Evolutionary conservation across 2,797 vertebrate species (phyloP), one percentile per base, ranked within the genome.

Genomic region (Halcyon smyrnensis): DNA sequence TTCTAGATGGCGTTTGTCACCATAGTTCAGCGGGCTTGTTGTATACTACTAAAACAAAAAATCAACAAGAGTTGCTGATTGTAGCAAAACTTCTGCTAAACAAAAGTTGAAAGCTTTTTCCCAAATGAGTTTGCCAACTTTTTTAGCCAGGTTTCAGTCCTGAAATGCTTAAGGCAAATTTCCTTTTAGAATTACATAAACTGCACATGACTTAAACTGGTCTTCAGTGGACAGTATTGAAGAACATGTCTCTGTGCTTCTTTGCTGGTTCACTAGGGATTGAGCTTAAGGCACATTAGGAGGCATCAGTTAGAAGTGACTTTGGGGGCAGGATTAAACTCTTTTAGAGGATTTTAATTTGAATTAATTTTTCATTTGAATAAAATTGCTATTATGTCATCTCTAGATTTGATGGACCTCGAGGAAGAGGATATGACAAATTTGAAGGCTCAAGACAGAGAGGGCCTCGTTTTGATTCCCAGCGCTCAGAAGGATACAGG

Each of bases 391-490:
- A 0, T 97, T 97, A 63, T 93, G 95, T 97, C 83, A 81, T 94
- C 89, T 97, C 30, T 94, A 99, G 99, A 94, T 99, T 99, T 98
- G 98, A 99, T 90, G 98, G 98, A 83, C 98, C 98, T 89, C 98
- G 97, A 97, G 98, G 97, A 93, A 98, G 97, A 93, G 96, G 97
- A 32, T 95, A 96, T 15, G 97, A 97, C n/a, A 97, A 98, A 92
- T 99, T 99, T 95, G 98, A 98, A 98, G 95, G 98, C 62, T 98
- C 97, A 67, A 98, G 97, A 93, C 98, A 96, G 78, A 98, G 97
- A 96, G 98, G 98, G 37, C 98, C 98, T 97, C 97, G 97, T 95
- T 98, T 97, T 96, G 98, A 98, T 75, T 97, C 97, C 54, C 98
- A 98, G 88, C 97, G 95, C 70, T 97, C 98, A 20, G 97, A 98